Percentiles rank a stretch among this genome's conserved stretches.
Conservation (phyloP, 1,140 invertebrate genomes). For the Chrysomallon squamiferum region DNA sequence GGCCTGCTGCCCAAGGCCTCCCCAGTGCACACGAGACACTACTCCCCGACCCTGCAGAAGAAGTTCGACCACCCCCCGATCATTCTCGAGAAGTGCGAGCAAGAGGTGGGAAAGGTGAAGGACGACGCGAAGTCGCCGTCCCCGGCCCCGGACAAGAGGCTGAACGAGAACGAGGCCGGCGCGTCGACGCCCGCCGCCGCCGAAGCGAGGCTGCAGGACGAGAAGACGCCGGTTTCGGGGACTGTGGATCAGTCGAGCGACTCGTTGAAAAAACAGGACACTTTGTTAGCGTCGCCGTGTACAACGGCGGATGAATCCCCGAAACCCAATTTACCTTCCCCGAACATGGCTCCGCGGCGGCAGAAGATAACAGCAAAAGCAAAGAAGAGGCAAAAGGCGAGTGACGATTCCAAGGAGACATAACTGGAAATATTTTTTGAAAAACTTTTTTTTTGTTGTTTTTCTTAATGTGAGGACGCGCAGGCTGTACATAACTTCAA, state of each 20-base stretch:
- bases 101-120: background rate
- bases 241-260: background rate
- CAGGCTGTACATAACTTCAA: no score
- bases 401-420: constrained; percentile 13
- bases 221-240: background rate
- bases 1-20: constrained; percentile 60
- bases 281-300: constrained; percentile 22
- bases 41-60: constrained; percentile 15
- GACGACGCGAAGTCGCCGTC: background rate
- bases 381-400: constrained; percentile 51
- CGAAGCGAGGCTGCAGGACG: background rate
- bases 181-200: no score
- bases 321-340: constrained; percentile 22
- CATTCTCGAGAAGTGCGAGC: constrained; percentile 23
- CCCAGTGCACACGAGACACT: background rate
- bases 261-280: background rate
- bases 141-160: background rate
- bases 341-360: constrained; percentile 33
- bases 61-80: constrained; percentile 17
- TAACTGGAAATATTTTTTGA: no score
- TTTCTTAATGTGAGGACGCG: no score
- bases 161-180: background rate
- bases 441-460: no score
- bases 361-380: constrained; percentile 55
- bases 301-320: constrained; percentile 15